Evolutionary conservation across 1,140 invertebrate species (phyloP).

Genomic region (Drosophila gunungcola): DNA sequence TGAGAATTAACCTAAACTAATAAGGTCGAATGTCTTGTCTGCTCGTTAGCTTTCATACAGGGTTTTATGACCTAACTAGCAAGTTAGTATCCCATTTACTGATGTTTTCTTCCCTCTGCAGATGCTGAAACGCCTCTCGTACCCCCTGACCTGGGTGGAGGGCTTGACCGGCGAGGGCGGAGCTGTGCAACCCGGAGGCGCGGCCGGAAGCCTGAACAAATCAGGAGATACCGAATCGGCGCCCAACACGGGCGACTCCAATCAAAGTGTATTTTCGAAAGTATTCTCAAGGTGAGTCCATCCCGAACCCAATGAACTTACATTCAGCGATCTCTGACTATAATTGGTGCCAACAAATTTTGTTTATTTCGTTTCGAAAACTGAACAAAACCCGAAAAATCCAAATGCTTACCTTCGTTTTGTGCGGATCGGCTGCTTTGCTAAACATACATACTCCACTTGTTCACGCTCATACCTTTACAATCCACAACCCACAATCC

Average conservation of each 20-base stretch:
- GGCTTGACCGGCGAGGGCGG: slow-evolving; percentile 89
- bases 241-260: slow-evolving; percentile 85
- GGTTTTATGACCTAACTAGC: too few species aligned
- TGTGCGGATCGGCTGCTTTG: slow-evolving; percentile 80
- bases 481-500: slow-evolving; percentile 5
- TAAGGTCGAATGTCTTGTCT: too few species aligned
- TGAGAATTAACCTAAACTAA: too few species aligned
- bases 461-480: slow-evolving; percentile 9
- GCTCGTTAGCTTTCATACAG: too few species aligned
- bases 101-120: slow-evolving; percentile 74
- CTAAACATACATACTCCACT: slow-evolving; percentile 59
- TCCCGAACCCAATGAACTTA: slow-evolving; percentile 8
- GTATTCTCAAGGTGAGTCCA: slow-evolving; percentile 92
- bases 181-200: slow-evolving; percentile 79
- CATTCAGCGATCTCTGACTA: slow-evolving; percentile 40
- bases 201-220: slow-evolving; percentile 78
- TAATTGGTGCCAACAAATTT: slow-evolving; percentile 70
- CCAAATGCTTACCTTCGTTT: slow-evolving; percentile 78
- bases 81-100: too few species aligned
- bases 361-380: slow-evolving; percentile 66
- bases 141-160: slow-evolving; percentile 97
- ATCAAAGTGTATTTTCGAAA: slow-evolving; percentile 92
- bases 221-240: slow-evolving; percentile 81
- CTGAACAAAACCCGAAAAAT: slow-evolving; percentile 35
- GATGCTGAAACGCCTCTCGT: slow-evolving; percentile 96